Conservation (phyloP, 2,797 vertebrate species). For the Epinephelus awoara region DNA sequence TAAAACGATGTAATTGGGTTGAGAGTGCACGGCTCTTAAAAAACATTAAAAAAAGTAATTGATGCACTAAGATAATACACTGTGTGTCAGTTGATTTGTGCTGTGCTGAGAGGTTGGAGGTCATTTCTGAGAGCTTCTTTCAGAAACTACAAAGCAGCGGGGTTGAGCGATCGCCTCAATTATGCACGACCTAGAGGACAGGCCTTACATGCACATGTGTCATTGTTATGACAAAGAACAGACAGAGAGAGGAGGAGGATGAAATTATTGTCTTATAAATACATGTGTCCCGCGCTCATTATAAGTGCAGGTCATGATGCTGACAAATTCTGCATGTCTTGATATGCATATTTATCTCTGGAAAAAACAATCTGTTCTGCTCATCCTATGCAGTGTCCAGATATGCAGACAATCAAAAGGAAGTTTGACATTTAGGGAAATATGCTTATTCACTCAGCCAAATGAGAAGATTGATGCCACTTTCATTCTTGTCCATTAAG, state of each 20-base stretch:
- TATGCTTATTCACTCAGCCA: background rate
- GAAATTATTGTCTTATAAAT: background rate
- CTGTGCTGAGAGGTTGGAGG: slow-evolving; percentile 21
- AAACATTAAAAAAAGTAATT: slow-evolving; percentile 55
- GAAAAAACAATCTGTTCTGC: background rate
- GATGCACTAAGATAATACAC: slow-evolving; percentile 41
- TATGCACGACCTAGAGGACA: background rate
- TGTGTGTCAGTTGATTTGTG: slow-evolving; percentile 24
- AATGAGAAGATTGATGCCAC: background rate
- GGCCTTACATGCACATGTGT: background rate
- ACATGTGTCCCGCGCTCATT: background rate
- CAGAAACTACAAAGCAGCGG: background rate
- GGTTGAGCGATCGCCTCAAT: background rate
- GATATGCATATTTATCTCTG: background rate
- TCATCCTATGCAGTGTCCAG: background rate
- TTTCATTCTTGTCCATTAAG: background rate
- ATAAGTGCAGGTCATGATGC: slow-evolving; percentile 3
- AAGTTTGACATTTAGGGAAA: background rate
- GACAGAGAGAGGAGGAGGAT: background rate
- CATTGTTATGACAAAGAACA: background rate
- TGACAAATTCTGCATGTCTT: background rate
- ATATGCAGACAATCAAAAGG: background rate
- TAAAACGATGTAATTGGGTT: slow-evolving; percentile 38
- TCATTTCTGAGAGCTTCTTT: slow-evolving; percentile 21
- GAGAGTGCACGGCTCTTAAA: slow-evolving; percentile 37